Base-by-base conservation (phyloP, 2,113 vertebrate genomes). In the Ia io region DNA sequence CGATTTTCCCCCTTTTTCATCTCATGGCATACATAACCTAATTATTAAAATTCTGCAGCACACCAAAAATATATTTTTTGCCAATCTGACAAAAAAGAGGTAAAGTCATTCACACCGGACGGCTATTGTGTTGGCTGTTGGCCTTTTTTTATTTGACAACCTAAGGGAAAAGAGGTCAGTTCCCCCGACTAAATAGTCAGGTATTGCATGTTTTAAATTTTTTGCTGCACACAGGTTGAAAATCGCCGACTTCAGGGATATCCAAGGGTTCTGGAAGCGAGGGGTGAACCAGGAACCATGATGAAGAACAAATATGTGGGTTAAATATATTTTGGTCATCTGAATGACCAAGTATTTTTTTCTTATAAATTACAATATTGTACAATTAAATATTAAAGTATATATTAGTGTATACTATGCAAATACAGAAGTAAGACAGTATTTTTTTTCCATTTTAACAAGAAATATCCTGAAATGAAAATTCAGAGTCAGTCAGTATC, bases 391-490 rank as follows among this genome's bases (percentile, higher is more conserved):
- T 67, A 28, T 59, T 78, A 69, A 71, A 63, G 20, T 8, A 61
- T 12, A 17, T 74, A 47, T 90, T 35, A 63, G 14, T 78, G 44
- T 61, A 51, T 3, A 5, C 28, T 71, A 56, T 70, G 9, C 3
- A 94, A 84, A 61, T 88, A 70, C 13, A 59, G 70, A 92, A 85
- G 4, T 49, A 82, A 37, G 63, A 65, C 71, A 88, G 82, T 40
- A 14, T 88, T 47, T 63, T 32, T 88, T 47, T 73, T 30, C 18
- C 84, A 47, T 63, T 86, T 83, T 59, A 35, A 42, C 10, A 83
- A 61, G 9, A 44, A 49, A 84, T 65, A 94, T 47, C 23, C 11
- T 93, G 49, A 90, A 95, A 94, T 76, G 49, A 44, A 91, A 74
- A 89, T 76, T 63, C 11, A 32, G 17, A 79, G 18, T 65, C 49